phyloP scores from a whole-genome alignment of 2,888 invertebrate species.

The Drosophila neutralis region DNA sequence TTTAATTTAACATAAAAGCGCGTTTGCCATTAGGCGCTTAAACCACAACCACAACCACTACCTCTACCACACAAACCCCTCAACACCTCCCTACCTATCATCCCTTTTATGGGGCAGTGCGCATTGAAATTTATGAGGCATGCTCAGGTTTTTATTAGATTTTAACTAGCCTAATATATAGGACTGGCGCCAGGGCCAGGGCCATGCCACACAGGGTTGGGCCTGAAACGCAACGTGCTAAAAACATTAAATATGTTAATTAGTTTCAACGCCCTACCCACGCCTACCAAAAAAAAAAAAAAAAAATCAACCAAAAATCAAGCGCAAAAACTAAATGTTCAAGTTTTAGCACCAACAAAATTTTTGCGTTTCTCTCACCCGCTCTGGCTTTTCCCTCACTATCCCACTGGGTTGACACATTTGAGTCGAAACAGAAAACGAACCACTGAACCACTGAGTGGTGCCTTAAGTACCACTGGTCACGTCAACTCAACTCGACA shows the following conservation, averaged over 20 bases:
- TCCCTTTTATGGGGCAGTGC: slow-evolving; percentile 39
- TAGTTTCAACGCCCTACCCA: slow-evolving; percentile 78
- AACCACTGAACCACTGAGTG: slow-evolving; percentile 35
- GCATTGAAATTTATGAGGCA: slow-evolving; percentile 84
- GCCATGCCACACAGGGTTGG: slow-evolving; percentile 52
- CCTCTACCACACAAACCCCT: slow-evolving; percentile 9
- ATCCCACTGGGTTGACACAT: slow-evolving; percentile 59
- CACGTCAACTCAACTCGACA: slow-evolving; percentile 40
- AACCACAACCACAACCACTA: slow-evolving; percentile 32
- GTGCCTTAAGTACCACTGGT: slow-evolving; percentile 72
- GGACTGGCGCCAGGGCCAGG: slow-evolving; percentile 52
- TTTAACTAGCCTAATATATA: slow-evolving; percentile 84
- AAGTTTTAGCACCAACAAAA: slow-evolving; percentile 63
- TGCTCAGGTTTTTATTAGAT: slow-evolving; percentile 85
- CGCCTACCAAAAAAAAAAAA: not conserved
- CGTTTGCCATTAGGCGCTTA: slow-evolving; percentile 71
- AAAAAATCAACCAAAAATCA: slow-evolving; percentile 27
- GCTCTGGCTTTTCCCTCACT: not conserved
- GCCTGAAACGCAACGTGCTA: slow-evolving; percentile 80
- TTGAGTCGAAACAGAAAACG: slow-evolving; percentile 32
- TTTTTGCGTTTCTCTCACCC: slow-evolving; percentile 19
- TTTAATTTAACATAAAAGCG: slow-evolving; percentile 80
- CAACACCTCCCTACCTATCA: not conserved
- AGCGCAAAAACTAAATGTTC: slow-evolving; percentile 73
- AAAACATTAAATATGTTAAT: slow-evolving; percentile 84